Conservation (phyloP, 2,888 invertebrate species). For the Melipona bicolor region DNA sequence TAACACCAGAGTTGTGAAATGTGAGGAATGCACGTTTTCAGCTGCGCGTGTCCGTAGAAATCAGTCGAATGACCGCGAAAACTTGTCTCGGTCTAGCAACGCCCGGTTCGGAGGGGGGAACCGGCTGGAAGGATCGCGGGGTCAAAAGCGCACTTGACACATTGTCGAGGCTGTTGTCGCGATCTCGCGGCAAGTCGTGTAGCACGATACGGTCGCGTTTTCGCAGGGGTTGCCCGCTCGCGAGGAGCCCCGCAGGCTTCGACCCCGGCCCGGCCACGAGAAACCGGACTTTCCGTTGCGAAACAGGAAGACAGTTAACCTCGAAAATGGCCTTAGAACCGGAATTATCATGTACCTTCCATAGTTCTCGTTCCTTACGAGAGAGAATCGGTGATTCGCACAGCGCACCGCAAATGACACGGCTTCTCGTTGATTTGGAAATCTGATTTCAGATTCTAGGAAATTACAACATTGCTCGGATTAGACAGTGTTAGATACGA, state of each 20-base stretch:
- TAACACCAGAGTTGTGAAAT: not conserved
- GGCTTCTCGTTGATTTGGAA: not conserved
- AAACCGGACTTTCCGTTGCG: conserved; percentile 45
- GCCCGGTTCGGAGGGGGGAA: not conserved
- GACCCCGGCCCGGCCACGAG: not conserved
- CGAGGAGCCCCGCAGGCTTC: not conserved
- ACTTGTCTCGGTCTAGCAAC: conserved; percentile 17
- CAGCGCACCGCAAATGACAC: not conserved
- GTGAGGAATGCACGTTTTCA: not conserved
- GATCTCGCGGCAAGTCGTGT: conserved; percentile 55
- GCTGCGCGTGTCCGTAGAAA: conserved; percentile 22
- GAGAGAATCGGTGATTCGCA: not conserved
- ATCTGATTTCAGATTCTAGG: not conserved
- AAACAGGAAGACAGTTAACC: conserved; percentile 47
- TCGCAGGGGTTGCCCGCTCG: conserved; percentile 41
- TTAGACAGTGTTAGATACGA: not conserved
- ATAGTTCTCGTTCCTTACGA: conserved; percentile 1
- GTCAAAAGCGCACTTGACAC: conserved; percentile 50
- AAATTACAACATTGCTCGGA: not conserved
- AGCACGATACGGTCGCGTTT: conserved; percentile 36
- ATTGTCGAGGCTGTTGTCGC: conserved; percentile 40
- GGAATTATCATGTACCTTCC: conserved; percentile 25
- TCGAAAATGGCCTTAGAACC: conserved; percentile 53
- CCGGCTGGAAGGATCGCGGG: conserved; percentile 38
- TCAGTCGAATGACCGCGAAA: conserved; percentile 32